Percentiles rank a stretch among this genome's conserved stretches.
These are phyloP conservation scores for Pachypanchax playfairii DNA, from an alignment of 2,113 vertebrate species.

Conservation along the genomic window DNA sequence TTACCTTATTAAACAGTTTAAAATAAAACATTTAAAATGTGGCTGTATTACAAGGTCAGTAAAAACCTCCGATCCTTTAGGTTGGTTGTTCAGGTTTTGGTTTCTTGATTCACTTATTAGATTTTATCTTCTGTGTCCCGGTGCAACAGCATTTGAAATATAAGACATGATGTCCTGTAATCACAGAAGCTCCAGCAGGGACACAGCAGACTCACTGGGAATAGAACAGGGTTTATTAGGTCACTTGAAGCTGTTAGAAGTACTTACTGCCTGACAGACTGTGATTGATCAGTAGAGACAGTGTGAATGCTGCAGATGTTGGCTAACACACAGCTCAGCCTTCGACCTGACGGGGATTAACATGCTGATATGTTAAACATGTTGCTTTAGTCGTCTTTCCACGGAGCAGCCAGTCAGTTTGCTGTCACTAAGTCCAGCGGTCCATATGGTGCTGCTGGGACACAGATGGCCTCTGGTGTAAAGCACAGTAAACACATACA, in stretches of 20 bases:
- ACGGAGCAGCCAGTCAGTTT: background rate
- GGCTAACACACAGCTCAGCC: slow-evolving; percentile 9
- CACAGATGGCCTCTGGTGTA: slow-evolving; percentile 76
- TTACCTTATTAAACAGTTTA: too few species aligned
- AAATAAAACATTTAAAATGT: too few species aligned
- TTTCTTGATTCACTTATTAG: too few species aligned
- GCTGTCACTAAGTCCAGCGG: slow-evolving; percentile 46
- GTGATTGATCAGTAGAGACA: slow-evolving; percentile 20
- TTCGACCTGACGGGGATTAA: slow-evolving; percentile 36
- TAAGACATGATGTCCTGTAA: too few species aligned
- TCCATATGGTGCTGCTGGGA: slow-evolving; percentile 73
- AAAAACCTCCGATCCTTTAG: too few species aligned
- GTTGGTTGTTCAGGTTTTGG: too few species aligned
- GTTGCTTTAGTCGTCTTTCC: slow-evolving; percentile 18
- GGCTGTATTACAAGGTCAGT: too few species aligned
- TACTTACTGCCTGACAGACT: background rate
- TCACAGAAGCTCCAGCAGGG: too few species aligned
- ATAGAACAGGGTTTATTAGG: background rate
- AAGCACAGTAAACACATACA: slow-evolving; percentile 57
- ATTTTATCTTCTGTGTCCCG: too few species aligned
- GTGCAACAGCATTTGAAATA: too few species aligned
- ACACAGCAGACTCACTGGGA: background rate
- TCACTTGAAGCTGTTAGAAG: slow-evolving; percentile 2
- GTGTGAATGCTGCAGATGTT: slow-evolving; percentile 43
- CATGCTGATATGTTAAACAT: slow-evolving; percentile 21